Base-by-base conservation (phyloP, 2,797 vertebrate species). In the Syndactyla subalaris region DNA sequence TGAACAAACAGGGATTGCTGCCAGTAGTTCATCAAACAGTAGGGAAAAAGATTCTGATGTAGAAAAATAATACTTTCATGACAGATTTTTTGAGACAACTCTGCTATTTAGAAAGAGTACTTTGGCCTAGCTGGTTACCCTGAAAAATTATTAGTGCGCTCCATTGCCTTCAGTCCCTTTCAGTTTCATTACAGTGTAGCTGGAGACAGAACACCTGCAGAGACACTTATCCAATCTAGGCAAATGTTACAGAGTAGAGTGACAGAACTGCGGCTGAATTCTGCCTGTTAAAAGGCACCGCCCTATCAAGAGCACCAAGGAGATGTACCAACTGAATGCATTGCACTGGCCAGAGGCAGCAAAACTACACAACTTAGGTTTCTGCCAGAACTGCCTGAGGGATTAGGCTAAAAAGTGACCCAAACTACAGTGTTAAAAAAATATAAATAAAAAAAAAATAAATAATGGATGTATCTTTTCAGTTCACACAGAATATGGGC, bases 141-240 rank as follows among this genome's bases (percentile, higher is more conserved):
- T 41, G 41, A 39, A 63, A 91, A 89, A 79, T 61, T 0, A 49
- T 88, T 54, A 36, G 62, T 19, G 51, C 0, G 0, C 58, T 72
- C 46, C 39, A 32, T 62, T 68, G 70, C 74, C 70, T 65, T 84
- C 73, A 81, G 73, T 36, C 27, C 21, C 43, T 85, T 85, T 83
- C 46, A 12, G 61, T 36, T 83, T 83, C 68, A 70, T 45, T 85
- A 9, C 14, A n/a, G 26, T 3, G 8, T 51, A 80, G 63, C 61
- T 68, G 72, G 45, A 91, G 76, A 91, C 34, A 58, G 88, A 85
- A 49, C 78, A 94, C 89, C 78, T 91, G 82, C 85, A 80, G 81
- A 93, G 87, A 91, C 1, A 1, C 24, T 89, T 91, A 89, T 89
- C 76, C 87, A 77, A 49, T 87, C 87, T 7, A 43, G 61, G 63